Percentiles rank a stretch among this genome's conserved stretches.
phyloP scores from a whole-genome alignment of 2,113 vertebrate species.

The Perca flavescens region DNA sequence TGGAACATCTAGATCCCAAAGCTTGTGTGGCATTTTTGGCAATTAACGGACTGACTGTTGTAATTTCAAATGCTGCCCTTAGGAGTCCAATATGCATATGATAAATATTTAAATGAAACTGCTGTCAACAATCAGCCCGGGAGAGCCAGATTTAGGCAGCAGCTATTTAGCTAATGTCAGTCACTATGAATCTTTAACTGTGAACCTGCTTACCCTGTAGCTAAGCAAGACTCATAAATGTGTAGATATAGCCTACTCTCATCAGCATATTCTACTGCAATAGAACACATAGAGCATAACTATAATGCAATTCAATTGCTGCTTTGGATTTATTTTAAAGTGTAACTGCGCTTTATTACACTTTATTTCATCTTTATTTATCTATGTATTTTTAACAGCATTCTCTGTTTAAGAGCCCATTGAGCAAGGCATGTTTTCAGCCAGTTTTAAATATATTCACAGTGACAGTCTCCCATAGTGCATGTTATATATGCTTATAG shows the following conservation, averaged over 20 bases:
- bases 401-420: background rate
- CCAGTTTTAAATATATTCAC: background rate
- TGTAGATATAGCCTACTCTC: constrained; percentile 21
- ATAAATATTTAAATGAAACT: constrained; percentile 85
- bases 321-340: constrained; percentile 13
- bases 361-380: constrained; percentile 15
- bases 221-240: constrained; percentile 46
- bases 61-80: constrained; percentile 83
- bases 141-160: constrained; percentile 63
- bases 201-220: constrained; percentile 51
- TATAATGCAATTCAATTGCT: constrained; percentile 11
- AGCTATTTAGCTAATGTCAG: constrained; percentile 65
- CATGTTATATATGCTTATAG: background rate
- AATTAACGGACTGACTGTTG: constrained; percentile 82
- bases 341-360: background rate
- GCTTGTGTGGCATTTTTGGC: constrained; percentile 81
- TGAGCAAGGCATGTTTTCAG: background rate
- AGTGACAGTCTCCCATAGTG: background rate
- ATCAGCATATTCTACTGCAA: constrained; percentile 46
- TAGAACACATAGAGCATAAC: background rate
- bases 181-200: constrained; percentile 67
- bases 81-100: constrained; percentile 79
- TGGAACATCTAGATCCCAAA: constrained; percentile 76
- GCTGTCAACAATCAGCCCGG: constrained; percentile 74
- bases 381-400: background rate